Evolutionary conservation across 35 echinoderm and acorn worm species (phyloP), one percentile per base, ranked within the genome.

Genomic region (Amphiura filiformis): DNA sequence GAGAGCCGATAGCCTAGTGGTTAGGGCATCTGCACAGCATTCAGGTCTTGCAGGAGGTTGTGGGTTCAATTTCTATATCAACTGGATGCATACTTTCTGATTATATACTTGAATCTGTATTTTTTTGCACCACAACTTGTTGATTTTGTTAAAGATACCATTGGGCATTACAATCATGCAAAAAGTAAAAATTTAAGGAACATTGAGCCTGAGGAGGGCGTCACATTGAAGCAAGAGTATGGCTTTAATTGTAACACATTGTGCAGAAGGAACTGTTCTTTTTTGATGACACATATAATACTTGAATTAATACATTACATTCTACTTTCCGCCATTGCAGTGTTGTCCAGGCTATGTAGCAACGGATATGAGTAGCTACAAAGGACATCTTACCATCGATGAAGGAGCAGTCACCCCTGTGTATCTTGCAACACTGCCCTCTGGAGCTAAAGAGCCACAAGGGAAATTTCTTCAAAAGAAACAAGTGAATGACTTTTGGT

Each of bases 331-430:
- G n/a, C n/a, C n/a, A n/a, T n/a, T 81, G 15, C 87, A 95, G 93
- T 79, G 82, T 42, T 95, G 93, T 40, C 93, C 93, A 36, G 93
- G 93, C 0, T 84, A 80, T 38, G 93, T 95, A 56, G 56, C 33
- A 20, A 95, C 93, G 14, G 89, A 92, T 42, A 95, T 95, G 93
- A 32, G 79, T 9, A 88, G 84, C 37, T 37, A 41, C 81, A 91
- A 84, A 30, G 93, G 93, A 13, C 18, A 57, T 26, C 56, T 80
- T 76, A 92, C 89, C 36, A 47, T 75, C 32, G 93, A 95, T 41
- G 42, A 95, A 36, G 93, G 93, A 12, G 93, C 93, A 14, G 89
- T 78, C 35, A 95, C 89, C 23, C 94, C 84, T 35, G 77, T 89
- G 23, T 92, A 83, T 57, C 56, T 89, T 13, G 94, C 94, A 34